These are phyloP conservation scores for Gallinago undulata DNA, from an alignment of 2,113 vertebrate species.

Conservation along the genomic window DNA sequence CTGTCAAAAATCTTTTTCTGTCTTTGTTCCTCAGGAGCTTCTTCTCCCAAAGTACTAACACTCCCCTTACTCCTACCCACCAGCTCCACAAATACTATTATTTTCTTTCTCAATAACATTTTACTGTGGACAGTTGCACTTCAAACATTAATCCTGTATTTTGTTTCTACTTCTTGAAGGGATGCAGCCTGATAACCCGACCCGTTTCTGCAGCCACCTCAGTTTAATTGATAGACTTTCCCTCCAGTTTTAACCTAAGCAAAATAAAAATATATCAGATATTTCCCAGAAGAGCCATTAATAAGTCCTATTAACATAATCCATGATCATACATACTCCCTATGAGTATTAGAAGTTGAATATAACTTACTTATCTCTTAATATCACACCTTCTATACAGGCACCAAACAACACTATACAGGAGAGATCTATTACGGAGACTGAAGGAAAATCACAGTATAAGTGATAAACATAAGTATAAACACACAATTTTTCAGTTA, in stretches of 20 bases:
- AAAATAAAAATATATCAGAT: not conserved
- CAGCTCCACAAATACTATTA: not conserved
- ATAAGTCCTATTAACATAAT: not conserved
- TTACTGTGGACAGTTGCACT: not conserved
- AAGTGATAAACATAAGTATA: not conserved
- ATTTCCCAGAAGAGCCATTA: not conserved
- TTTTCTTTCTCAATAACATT: not conserved
- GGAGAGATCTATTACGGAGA: slow-evolving; percentile 78
- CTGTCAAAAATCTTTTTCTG: not conserved
- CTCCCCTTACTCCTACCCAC: not conserved
- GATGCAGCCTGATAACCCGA: not conserved
- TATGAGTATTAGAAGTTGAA: not conserved
- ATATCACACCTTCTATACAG: slow-evolving; percentile 92
- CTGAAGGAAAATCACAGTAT: slow-evolving; percentile 59
- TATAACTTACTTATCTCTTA: slow-evolving; percentile 90
- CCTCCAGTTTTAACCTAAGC: not conserved
- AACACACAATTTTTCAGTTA: not conserved
- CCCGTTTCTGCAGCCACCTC: not conserved
- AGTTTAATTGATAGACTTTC: not conserved
- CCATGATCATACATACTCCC: not conserved
- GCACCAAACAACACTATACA: slow-evolving; percentile 91
- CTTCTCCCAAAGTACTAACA: not conserved
- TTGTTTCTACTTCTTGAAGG: not conserved
- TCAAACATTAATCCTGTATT: not conserved
- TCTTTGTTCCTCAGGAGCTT: not conserved